Evolutionary conservation across 1,140 invertebrate genomes (phyloP), one percentile per base, ranked within the genome.

Genomic region (Habropoda laboriosa): DNA sequence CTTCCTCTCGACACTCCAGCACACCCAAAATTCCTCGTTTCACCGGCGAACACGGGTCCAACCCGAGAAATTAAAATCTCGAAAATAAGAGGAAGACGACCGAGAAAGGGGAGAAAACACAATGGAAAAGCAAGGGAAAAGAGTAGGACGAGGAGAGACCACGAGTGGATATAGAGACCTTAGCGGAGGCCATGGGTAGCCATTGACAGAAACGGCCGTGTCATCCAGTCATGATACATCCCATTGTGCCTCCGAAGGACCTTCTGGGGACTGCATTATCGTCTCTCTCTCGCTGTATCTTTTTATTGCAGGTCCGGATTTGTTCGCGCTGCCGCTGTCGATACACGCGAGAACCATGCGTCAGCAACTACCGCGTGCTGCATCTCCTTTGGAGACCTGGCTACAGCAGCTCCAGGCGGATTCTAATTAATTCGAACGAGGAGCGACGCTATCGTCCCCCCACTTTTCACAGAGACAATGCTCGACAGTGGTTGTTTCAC

Each of bases 141-240:
- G 38, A 55, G n/a, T n/a, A 38, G 51, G 55, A 40, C n/a, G n/a
- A n/a, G n/a, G n/a, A 55, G 67, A 49, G 32, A 74, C 35, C n/a
- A 30, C 53, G 30, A 45, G 83, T 13, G 27, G 81, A 79, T 79
- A 87, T 85, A 87, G 78, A 87, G 86, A 87, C 67, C 73, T 87
- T 78, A 79, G 58, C 55, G 80, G 64, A 74, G 72, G 66, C 86
- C 82, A 81, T 86, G 88, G 86, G 86, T 89, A 84, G 81, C 83
- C 87, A 88, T 89, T 89, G 85, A 89, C 86, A 89, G 80, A 89
- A 89, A 89, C 79, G 81, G 88, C 86, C 86, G 83, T 89, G 86
- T 89, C 88, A 89, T 89, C 83, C 81, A 87, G 85, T 79, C 88
- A 88, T 89, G 88, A 89, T 89, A 89, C 87, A 87, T 86, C 83